Evolutionary conservation across 2,888 invertebrate species (phyloP).

Genomic region (Aporophyla nigra): DNA sequence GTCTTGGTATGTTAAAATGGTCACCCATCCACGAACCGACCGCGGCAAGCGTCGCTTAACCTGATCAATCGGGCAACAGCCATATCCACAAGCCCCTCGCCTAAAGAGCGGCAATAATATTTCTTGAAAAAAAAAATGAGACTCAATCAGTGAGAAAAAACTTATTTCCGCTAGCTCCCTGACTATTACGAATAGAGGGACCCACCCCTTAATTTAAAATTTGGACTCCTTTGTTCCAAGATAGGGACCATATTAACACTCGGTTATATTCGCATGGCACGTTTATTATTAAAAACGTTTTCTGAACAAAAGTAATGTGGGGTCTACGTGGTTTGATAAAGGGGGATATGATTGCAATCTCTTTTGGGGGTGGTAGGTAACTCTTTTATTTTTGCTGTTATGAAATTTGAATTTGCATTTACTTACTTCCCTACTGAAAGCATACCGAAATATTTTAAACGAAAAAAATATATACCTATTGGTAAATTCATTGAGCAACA

Average conservation of each 20-base stretch:
- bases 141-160: background rate
- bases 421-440: background rate
- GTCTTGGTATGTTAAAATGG: no score
- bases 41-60: no score
- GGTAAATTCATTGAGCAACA: no score
- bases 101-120: no score
- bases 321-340: constrained; percentile 17
- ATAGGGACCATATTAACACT: constrained; percentile 50
- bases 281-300: constrained; percentile 53
- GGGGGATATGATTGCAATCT: constrained; percentile 14
- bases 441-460: no score
- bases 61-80: no score
- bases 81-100: no score
- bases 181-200: constrained; percentile 23
- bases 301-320: constrained; percentile 29
- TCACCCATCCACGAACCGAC: no score
- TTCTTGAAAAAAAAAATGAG: no score
- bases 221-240: constrained; percentile 44
- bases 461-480: no score
- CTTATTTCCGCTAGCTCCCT: constrained; percentile 28
- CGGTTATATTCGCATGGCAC: constrained; percentile 18
- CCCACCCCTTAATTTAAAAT: constrained; percentile 65
- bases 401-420: background rate
- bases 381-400: background rate
- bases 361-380: background rate